Base-by-base conservation (phyloP, 35 echinoderm and acorn worm species). In the Heliocidaris tuberculata region DNA sequence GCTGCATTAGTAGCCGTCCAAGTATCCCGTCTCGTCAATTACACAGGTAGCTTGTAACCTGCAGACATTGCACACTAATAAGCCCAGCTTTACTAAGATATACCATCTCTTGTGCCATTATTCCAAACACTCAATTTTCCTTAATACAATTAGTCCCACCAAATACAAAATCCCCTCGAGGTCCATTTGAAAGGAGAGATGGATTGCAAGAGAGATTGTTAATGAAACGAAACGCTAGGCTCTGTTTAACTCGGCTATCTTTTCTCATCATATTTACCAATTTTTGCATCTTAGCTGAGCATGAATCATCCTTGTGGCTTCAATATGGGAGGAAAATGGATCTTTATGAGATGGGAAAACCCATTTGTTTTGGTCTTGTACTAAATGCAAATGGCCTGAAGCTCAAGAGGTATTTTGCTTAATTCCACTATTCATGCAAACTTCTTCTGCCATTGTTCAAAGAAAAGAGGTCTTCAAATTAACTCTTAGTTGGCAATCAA, bases 251-350 rank as follows among this genome's bases (percentile, higher is more conserved):
- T 78, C 21, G 21, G 65, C 65, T 78, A n/a, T 78, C 65, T 78
- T 78, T 78, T 78, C 65, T 78, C 65, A 78, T 78, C 65, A 78
- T 78, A 78, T 78, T 78, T 78, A 78, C 65, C 65, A 78, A 78
- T 78, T 78, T 78, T 78, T 21, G 19, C 65, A 78, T 78, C 65
- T n/a, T 78, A 78, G 65, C 27, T 78, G 65, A 9, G 65, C 19
- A 78, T 78, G 65, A 78, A 78, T 78, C 65, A 78, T 78, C 65
- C 65, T 19, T 27, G 8, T 78, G 27, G 65, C 65, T 27, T 78
- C 65, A 56, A 56, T 56, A 56, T 56, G 52, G 52, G 52, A 56
- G 52, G 2, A 2, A 78, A 78, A 78, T 78, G 65, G 65, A 78
- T 19, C 21, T 78, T 78, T 78, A 78, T 78, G 65, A 78, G 65